Evolutionary conservation across 2,113 vertebrate species (phyloP).

Genomic region (Tenrec ecaudatus): DNA sequence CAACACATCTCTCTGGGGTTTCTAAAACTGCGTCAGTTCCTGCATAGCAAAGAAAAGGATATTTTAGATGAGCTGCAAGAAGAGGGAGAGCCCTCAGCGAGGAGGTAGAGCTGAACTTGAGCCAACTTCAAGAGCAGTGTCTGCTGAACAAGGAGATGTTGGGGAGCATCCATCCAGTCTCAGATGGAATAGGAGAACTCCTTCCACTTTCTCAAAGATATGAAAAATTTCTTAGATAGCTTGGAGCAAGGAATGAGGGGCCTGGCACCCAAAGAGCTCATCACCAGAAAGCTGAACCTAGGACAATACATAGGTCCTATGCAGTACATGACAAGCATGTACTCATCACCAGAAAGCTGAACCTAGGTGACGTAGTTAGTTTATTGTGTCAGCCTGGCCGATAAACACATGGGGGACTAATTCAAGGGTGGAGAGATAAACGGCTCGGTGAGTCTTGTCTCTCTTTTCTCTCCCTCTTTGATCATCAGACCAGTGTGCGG

Average conservation of each 20-base stretch:
- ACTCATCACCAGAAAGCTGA: too few species aligned
- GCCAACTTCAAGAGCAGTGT: constrained; percentile 63
- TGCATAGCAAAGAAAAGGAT: constrained; percentile 75
- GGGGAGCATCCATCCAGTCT: constrained; percentile 59
- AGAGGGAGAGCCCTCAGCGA: constrained; percentile 66
- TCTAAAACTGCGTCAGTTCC: constrained; percentile 81
- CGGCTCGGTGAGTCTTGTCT: too few species aligned
- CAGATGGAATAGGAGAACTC: constrained; percentile 67
- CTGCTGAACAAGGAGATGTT: constrained; percentile 65
- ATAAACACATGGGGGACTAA: too few species aligned
- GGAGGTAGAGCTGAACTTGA: constrained; percentile 73
- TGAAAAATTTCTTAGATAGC: constrained; percentile 67
- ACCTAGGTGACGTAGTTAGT: too few species aligned
- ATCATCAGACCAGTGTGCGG: too few species aligned
- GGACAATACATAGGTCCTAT: constrained; percentile 77
- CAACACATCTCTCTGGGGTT: constrained; percentile 75
- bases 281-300: constrained; percentile 59
- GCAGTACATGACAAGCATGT: constrained; percentile 71
- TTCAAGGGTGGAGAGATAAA: too few species aligned
- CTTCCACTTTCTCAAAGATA: constrained; percentile 79
- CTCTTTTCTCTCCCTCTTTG: too few species aligned
- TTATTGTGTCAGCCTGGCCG: too few species aligned
- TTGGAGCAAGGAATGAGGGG: constrained; percentile 57
- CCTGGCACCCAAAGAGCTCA: constrained; percentile 11
- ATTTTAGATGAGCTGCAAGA: constrained; percentile 71